phyloP scores from a whole-genome alignment of 1,140 invertebrate genomes.

The Drosophila nigromelanica region DNA sequence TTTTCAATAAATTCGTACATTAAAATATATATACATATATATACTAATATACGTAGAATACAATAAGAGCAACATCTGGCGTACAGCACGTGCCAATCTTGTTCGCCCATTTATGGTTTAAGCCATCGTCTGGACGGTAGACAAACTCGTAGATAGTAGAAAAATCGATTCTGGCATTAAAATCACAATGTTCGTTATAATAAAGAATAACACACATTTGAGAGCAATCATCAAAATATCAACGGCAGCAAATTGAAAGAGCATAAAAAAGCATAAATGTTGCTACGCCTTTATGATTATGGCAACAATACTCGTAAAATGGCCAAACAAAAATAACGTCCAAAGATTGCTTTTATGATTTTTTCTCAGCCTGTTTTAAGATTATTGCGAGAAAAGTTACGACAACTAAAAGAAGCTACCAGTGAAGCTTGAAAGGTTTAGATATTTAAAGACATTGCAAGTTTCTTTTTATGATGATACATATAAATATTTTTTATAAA shows the following conservation, averaged over 20 bases:
- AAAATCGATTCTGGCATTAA: slow-evolving; percentile 33
- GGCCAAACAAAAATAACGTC: neutral
- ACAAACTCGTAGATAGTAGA: neutral
- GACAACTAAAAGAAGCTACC: neutral
- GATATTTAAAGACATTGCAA: neutral
- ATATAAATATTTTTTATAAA: neutral
- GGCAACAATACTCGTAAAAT: slow-evolving; percentile 9
- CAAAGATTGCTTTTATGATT: slow-evolving; percentile 2
- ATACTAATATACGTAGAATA: neutral
- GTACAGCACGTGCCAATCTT: slow-evolving; percentile 61
- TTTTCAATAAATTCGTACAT: slow-evolving; percentile 45
- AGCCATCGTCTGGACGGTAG: slow-evolving; percentile 1
- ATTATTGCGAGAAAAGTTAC: neutral
- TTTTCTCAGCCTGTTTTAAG: neutral
- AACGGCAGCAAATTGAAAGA: slow-evolving; percentile 46
- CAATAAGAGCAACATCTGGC: slow-evolving; percentile 44
- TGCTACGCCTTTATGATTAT: slow-evolving; percentile 33
- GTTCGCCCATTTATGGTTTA: slow-evolving; percentile 16
- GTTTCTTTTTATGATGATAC: neutral
- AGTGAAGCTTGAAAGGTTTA: neutral
- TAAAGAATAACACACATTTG: slow-evolving; percentile 43
- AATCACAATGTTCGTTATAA: slow-evolving; percentile 22
- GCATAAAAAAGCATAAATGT: slow-evolving; percentile 39
- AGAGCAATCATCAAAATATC: slow-evolving; percentile 31
- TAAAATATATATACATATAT: slow-evolving; percentile 10